Evolutionary conservation across 2,113 vertebrate species (phyloP).

Genomic region (Pongo pygmaeus): DNA sequence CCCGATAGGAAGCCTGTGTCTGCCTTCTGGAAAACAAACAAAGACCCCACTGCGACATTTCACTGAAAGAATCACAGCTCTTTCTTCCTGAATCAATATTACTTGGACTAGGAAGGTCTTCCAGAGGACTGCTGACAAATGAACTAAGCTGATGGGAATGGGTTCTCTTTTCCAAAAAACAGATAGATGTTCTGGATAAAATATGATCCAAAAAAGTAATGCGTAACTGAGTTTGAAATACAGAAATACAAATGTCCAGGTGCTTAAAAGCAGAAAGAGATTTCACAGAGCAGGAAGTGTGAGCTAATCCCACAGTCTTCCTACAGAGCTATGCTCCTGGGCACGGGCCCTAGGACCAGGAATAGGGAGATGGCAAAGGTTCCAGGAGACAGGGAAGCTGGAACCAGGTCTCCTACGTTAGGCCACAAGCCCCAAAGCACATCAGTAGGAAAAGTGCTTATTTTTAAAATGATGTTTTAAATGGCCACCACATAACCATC

Average conservation of each 20-base stretch:
- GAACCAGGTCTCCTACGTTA: not conserved
- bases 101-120: not conserved
- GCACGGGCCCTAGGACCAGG: not conserved
- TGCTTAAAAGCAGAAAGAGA: not conserved
- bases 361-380: not conserved
- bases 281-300: not conserved
- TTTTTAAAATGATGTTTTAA: not conserved
- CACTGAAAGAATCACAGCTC: not conserved
- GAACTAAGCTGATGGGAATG: not conserved
- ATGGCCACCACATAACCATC: not conserved
- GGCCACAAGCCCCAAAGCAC: not conserved
- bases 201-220: not conserved
- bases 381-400: not conserved
- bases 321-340: not conserved
- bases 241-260: not conserved
- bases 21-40: slow-evolving; percentile 12
- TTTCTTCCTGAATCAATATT: not conserved
- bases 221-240: not conserved
- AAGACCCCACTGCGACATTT: not conserved
- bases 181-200: not conserved
- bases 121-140: not conserved
- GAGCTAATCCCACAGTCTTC: not conserved
- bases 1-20: not conserved
- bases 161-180: not conserved
- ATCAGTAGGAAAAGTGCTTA: not conserved